A percentile compares a stretch with the other conserved stretches of the same genome.
phyloP scores from a whole-genome alignment of 2,797 vertebrate species.

The Sebastes baramenuke region DNA sequence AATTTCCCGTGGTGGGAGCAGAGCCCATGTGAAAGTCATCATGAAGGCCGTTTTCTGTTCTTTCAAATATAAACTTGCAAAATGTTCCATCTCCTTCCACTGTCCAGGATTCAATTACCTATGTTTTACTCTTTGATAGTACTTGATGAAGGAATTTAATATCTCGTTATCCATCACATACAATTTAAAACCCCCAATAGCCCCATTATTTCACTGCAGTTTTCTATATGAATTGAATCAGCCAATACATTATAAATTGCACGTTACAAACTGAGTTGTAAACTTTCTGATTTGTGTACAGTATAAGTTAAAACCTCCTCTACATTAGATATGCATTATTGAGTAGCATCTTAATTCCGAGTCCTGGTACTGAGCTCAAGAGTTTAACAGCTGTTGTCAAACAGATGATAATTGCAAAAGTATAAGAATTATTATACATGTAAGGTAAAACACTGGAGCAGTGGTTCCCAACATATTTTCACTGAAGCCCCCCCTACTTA shows the following conservation, averaged over 20 bases:
- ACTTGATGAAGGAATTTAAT: constrained; percentile 4
- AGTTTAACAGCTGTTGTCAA: constrained; percentile 16
- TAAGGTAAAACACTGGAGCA: neutral
- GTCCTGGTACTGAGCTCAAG: neutral
- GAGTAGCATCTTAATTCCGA: constrained; percentile 21
- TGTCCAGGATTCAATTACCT: neutral
- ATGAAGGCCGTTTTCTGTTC: constrained; percentile 54
- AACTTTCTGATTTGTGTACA: constrained; percentile 5
- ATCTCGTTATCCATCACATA: constrained; percentile 8
- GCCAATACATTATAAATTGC: neutral
- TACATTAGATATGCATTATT: constrained; percentile 10
- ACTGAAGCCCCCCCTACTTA: neutral
- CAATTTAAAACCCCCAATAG: constrained; percentile 5
- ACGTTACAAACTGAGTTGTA: neutral
- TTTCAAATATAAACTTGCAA: constrained; percentile 14
- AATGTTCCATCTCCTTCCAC: neutral
- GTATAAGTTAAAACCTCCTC: constrained; percentile 6
- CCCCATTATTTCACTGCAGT: neutral
- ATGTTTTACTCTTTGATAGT: constrained; percentile 15
- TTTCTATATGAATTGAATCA: constrained; percentile 13
- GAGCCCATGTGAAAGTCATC: constrained; percentile 47
- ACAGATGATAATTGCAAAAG: neutral
- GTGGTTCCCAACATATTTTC: neutral
- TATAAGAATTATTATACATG: neutral
- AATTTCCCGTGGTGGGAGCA: constrained; percentile 45